A percentile compares a stretch with the other conserved stretches of the same genome.
phyloP scores from a whole-genome alignment of 2,888 invertebrate species.

The Temnothorax unifasciatus region DNA sequence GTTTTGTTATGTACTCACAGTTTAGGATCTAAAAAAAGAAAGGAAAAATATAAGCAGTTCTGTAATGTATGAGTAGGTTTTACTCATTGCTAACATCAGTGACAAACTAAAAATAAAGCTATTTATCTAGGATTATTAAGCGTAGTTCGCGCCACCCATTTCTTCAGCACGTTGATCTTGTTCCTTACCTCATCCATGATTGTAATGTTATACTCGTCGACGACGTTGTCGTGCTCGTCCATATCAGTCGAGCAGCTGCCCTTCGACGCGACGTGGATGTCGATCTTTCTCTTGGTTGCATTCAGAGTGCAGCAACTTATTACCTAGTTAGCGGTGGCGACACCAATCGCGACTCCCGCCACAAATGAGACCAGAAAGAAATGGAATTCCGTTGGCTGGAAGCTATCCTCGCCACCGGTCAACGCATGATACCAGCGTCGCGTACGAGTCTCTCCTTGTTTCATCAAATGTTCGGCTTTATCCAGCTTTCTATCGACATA shows the following conservation, averaged over 20 bases:
- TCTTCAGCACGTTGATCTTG: slow-evolving; percentile 71
- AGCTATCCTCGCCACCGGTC: slow-evolving; percentile 88
- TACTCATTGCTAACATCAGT: background rate
- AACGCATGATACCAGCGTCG: slow-evolving; percentile 92
- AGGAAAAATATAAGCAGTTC: background rate
- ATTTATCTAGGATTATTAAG: slow-evolving; percentile 44
- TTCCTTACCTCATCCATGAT: slow-evolving; percentile 68
- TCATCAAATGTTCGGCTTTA: slow-evolving; percentile 92
- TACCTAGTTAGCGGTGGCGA: slow-evolving; percentile 85
- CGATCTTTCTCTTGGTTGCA: slow-evolving; percentile 69
- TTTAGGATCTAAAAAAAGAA: background rate
- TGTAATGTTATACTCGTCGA: slow-evolving; percentile 45
- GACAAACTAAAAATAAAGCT: slow-evolving; percentile 22
- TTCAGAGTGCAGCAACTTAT: slow-evolving; percentile 81
- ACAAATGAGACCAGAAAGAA: slow-evolving; percentile 93
- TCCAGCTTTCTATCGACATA: slow-evolving; percentile 94
- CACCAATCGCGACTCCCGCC: slow-evolving; percentile 92
- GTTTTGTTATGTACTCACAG: background rate
- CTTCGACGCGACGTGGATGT: background rate
- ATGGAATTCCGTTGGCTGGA: slow-evolving; percentile 92
- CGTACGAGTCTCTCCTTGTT: slow-evolving; percentile 90
- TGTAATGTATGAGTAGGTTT: background rate
- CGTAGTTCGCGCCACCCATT: slow-evolving; percentile 49
- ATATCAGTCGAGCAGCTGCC: slow-evolving; percentile 15
- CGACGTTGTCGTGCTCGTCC: slow-evolving; percentile 33